Evolutionary conservation across 2,888 invertebrate species (phyloP), one percentile per base, ranked within the genome.

Genomic region (Pantelozetes paolii): DNA sequence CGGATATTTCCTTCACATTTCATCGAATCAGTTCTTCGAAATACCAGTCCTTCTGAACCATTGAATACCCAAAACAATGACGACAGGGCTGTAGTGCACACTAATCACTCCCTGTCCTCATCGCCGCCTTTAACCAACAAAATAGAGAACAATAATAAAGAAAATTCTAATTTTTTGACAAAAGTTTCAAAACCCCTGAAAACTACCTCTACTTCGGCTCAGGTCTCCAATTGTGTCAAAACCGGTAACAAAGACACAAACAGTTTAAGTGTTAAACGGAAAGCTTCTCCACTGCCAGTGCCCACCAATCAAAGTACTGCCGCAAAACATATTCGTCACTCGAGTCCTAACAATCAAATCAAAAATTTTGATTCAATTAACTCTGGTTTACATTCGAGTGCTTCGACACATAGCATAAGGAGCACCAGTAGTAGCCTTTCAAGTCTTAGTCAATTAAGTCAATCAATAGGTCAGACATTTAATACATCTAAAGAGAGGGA

Each of bases 361-460:
- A 59, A 26, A 5, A 23, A n/a, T n/a, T 13, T 59, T 59, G 57
- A 59, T 59, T 28, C 11, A 6, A 23, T 26, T 59, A 59, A 26
- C 20, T n/a, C 50, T 50, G 15, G 5, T 13, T n/a, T n/a, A 50
- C 40, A 40, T 11, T 18, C 8, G 18, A n/a, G n/a, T 18, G 20
- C 57, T 59, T 59, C 57, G 2, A 59, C 8, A 50, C 18, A n/a
- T n/a, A n/a, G 11, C 28, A 59, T 9, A 3, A 3, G 57, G 13
- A 26, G 9, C 57, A 59, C 57, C 5, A 59, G 74, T 72, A 77
- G 75, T 42, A 77, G 77, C 71, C 73, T 77, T 70, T 77, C 77
- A 50, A 77, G 77, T 71, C 77, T 77, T 54, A 77, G 77, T 70
- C 77, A 77, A 64, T 74, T 77, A 13, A 77, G 77, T 67, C 77